Evolutionary conservation across 2,888 invertebrate genomes (phyloP), one percentile per base, ranked within the genome.

Genomic region (Lymantria dispar): DNA sequence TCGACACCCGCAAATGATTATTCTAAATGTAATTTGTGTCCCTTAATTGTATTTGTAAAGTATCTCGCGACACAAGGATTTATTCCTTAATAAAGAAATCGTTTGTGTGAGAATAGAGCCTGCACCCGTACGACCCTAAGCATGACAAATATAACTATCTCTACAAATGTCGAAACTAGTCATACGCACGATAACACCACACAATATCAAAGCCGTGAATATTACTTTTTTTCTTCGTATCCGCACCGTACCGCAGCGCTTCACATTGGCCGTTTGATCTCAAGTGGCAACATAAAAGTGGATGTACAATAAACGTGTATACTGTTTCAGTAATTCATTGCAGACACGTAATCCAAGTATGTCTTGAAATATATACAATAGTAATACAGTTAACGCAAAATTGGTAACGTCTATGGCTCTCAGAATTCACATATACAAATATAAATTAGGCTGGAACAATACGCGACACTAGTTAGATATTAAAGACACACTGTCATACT

Each of bases 61-160:
- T n/a, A n/a, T n/a, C n/a, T 8, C 10, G 40, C 36, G 36, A 47
- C 52, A 51, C 43, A 36, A 51, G 14, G 13, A 31, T 31, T 10
- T 45, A 15, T 13, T 13, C 10, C 37, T 9, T 8, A 36, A 36
- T n/a, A 22, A 22, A 22, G 30, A 36, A 50, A 65, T 63, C 58
- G 80, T 85, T 85, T 81, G 81, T 83, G 83, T 78, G 81, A 76
- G 80, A 79, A 68, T 63, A 57, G 61, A 68, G 84, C 85, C 89
- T 87, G 89, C 90, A 90, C 89, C 83, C 85, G 89, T 88, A 84
- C 87, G 86, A 84, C 87, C 83, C 80, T 75, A 72, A 84, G 89
- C 89, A 89, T 89, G 89, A 83, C 84, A 82, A 72, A 75, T 68
- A 63, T 60, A 60, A 67, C 67, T 62, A 54, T 48, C 63, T 75